Conservation (phyloP, 2,888 invertebrate species). For the Drosophila subsilvestris region DNA sequence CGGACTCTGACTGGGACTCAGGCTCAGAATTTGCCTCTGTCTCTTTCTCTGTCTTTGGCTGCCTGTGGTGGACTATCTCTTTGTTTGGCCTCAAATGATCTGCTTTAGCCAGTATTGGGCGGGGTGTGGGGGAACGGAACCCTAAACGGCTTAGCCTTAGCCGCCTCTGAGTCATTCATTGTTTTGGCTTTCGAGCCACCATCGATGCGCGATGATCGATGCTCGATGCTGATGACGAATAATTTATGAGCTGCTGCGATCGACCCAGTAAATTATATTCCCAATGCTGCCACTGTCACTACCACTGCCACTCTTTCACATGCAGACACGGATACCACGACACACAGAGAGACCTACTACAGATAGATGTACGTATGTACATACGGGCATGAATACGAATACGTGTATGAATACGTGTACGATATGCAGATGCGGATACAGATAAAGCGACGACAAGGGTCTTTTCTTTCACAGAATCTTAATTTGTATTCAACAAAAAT, state of each 20-base stretch:
- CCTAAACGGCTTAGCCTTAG: constrained; percentile 23
- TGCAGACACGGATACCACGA: constrained; percentile 19
- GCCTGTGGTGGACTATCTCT: constrained; percentile 20
- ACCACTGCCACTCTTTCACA: constrained; percentile 20
- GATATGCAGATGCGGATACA: constrained; percentile 42
- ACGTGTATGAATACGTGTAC: not conserved
- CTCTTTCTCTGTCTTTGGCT: not conserved
- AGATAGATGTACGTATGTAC: not conserved
- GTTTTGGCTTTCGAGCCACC: constrained; percentile 28
- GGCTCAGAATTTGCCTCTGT: no score
- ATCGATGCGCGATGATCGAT: constrained; percentile 6
- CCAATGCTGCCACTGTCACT: constrained; percentile 14
- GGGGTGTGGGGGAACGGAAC: not conserved
- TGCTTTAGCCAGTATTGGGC: constrained; percentile 29
- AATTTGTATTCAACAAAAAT: constrained; percentile 55
- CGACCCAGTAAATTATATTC: constrained; percentile 55
- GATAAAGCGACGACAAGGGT: constrained; percentile 31
- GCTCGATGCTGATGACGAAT: constrained; percentile 47
- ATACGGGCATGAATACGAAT: constrained; percentile 3
- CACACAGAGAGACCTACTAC: constrained; percentile 9
- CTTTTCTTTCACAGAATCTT: constrained; percentile 64
- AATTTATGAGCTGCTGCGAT: constrained; percentile 47
- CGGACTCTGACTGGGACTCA: not conserved
- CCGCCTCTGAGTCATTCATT: constrained; percentile 41
- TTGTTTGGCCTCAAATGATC: constrained; percentile 40